Conservation (phyloP, 2,113 vertebrate species). For the Seriola quinqueradiata region DNA sequence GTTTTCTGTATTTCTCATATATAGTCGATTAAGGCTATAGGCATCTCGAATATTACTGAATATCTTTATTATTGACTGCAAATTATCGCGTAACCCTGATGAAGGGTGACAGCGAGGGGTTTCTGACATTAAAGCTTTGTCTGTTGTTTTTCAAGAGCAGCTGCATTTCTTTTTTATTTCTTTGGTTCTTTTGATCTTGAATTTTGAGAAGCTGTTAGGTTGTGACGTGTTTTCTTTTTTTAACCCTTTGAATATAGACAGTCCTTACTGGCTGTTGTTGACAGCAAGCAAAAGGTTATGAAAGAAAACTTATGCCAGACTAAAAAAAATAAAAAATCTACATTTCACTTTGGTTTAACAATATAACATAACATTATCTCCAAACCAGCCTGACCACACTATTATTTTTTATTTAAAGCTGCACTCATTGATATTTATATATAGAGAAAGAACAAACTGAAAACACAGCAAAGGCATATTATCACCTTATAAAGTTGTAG, state of each 20-base stretch:
- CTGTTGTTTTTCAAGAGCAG: constrained; percentile 35
- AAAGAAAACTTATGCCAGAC: constrained; percentile 1
- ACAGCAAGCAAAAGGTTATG: neutral
- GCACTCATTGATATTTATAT: neutral
- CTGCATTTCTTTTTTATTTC: neutral
- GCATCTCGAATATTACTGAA: constrained; percentile 13
- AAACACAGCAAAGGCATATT: neutral
- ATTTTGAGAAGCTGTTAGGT: neutral
- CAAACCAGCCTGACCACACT: neutral
- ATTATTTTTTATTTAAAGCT: constrained; percentile 1
- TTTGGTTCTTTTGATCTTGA: constrained; percentile 51
- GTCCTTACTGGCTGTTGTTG: constrained; percentile 1
- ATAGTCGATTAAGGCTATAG: constrained; percentile 40
- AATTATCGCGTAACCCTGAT: constrained; percentile 17
- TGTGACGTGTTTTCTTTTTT: constrained; percentile 6
- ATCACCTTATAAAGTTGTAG: neutral
- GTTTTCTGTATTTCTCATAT: constrained; percentile 16
- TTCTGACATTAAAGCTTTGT: constrained; percentile 45
- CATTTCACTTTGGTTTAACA: neutral
- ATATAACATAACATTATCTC: neutral
- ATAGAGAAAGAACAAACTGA: neutral
- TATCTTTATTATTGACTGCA: constrained; percentile 7
- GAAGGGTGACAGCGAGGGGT: constrained; percentile 6
- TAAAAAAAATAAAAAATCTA: neutral
- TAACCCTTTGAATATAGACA: constrained; percentile 35